These are phyloP conservation scores for Phyllostomus hastatus DNA, from an alignment of 2,113 vertebrate genomes.

Conservation along the genomic window DNA sequence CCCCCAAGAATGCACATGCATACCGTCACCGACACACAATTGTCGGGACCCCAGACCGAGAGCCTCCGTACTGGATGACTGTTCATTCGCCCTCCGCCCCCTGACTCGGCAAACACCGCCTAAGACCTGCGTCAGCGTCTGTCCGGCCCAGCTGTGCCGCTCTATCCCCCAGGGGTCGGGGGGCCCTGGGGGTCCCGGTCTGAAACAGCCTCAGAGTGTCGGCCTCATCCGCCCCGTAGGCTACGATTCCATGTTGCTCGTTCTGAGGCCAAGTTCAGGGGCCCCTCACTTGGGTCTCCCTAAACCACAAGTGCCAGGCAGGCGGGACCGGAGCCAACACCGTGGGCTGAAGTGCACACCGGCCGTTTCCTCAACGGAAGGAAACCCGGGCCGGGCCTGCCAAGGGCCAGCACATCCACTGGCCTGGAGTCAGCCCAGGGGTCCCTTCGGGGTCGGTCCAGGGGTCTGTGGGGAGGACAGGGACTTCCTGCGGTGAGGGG, in stretches of 20 bases:
- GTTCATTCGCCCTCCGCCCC: no score
- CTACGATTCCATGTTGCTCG: accelerated
- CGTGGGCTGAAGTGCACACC: not conserved
- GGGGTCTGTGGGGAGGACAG: not conserved
- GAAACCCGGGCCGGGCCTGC: not conserved
- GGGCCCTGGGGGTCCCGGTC: no score
- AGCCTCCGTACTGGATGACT: accelerated
- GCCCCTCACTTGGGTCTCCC: accelerated
- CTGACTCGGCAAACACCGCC: not conserved
- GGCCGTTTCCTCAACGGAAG: not conserved
- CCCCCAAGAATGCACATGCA: accelerated
- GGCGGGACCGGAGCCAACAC: accelerated
- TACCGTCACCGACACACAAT: no score
- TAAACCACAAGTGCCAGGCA: not conserved
- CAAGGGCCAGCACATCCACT: accelerated
- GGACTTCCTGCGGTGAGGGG: accelerated
- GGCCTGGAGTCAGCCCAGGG: accelerated
- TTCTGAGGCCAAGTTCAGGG: not conserved
- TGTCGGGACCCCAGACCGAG: not conserved
- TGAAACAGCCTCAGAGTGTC: not conserved
- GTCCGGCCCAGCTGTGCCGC: not conserved
- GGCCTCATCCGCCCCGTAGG: accelerated
- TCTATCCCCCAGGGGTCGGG: not conserved
- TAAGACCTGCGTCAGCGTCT: accelerated
- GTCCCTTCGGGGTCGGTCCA: not conserved